phyloP scores from a whole-genome alignment of 2,113 vertebrate genomes.

The Bubo blakistoni region DNA sequence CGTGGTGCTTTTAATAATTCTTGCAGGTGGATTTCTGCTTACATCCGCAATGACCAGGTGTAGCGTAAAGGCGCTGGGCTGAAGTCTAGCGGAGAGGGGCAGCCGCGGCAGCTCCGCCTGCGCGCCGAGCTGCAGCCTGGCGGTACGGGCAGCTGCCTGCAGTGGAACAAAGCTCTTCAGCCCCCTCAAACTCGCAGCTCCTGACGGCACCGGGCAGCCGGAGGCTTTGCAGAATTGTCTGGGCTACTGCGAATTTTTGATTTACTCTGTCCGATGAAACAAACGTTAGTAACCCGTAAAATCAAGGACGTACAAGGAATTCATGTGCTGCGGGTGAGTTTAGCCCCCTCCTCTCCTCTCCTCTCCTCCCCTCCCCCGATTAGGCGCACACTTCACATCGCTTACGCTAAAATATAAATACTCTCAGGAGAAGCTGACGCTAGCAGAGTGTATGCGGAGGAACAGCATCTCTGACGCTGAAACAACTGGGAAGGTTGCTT shows the following conservation, averaged over 20 bases:
- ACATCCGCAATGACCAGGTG: not conserved
- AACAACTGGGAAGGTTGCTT: not conserved
- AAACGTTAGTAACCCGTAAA: not conserved
- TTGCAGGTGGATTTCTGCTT: not conserved
- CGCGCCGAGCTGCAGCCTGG: not conserved
- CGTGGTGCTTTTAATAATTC: accelerated
- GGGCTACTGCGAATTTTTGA: not conserved
- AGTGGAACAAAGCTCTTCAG: not conserved
- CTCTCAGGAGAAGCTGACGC: not conserved
- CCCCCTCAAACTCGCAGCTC: no score
- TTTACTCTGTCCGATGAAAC: not conserved
- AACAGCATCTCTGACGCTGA: not conserved
- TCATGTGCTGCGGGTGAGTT: not conserved
- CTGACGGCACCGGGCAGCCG: not conserved
- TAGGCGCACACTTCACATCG: accelerated
- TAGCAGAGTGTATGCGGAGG: not conserved
- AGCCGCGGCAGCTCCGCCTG: not conserved
- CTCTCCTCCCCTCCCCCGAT: not conserved
- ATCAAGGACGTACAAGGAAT: not conserved
- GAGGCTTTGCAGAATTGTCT: not conserved
- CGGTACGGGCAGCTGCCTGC: not conserved
- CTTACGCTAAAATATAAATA: not conserved
- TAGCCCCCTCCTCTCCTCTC: not conserved
- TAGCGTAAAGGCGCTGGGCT: not conserved
- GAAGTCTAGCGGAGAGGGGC: not conserved